A percentile compares a stretch with the other conserved stretches of the same genome.
Evolutionary conservation across 2,113 vertebrate species (phyloP).

Genomic region (Sciurus niger): DNA sequence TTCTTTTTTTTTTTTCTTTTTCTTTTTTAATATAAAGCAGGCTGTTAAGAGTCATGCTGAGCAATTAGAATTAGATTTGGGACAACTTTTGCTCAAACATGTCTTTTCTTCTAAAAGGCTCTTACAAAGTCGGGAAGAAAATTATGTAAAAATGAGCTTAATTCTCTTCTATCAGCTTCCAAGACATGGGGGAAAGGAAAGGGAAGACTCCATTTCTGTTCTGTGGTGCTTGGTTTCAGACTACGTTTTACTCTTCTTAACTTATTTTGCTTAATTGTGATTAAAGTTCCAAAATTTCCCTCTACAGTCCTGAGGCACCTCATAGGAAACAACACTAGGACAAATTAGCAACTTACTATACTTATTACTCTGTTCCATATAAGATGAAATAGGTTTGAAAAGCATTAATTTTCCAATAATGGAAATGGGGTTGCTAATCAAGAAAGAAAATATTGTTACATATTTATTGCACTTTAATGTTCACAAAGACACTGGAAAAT

Average conservation of each 20-base stretch:
- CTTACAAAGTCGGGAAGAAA: neutral
- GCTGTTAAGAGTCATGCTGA: neutral
- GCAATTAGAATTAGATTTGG: slow-evolving; percentile 2
- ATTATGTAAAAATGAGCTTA: neutral
- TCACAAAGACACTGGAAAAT: slow-evolving; percentile 46
- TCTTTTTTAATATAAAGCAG: neutral
- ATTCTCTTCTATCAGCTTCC: neutral
- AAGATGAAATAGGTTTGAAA: neutral
- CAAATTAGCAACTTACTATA: neutral
- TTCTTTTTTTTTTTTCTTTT: no score
- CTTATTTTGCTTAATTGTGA: neutral
- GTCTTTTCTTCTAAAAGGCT: slow-evolving; percentile 30
- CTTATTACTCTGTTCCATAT: neutral
- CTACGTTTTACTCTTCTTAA: neutral
- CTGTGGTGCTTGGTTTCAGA: neutral
- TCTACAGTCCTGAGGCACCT: neutral
- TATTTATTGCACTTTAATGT: neutral
- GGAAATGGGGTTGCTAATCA: neutral
- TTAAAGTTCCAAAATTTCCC: neutral
- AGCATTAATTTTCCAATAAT: neutral
- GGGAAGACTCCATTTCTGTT: neutral
- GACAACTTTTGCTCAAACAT: neutral
- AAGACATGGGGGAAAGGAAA: no score
- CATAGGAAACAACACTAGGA: neutral
- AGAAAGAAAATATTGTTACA: neutral